A percentile compares a stretch with the other conserved stretches of the same genome.
Conservation (phyloP, 2,113 vertebrate species). For the Gnathonemus echidnorhynchus region DNA sequence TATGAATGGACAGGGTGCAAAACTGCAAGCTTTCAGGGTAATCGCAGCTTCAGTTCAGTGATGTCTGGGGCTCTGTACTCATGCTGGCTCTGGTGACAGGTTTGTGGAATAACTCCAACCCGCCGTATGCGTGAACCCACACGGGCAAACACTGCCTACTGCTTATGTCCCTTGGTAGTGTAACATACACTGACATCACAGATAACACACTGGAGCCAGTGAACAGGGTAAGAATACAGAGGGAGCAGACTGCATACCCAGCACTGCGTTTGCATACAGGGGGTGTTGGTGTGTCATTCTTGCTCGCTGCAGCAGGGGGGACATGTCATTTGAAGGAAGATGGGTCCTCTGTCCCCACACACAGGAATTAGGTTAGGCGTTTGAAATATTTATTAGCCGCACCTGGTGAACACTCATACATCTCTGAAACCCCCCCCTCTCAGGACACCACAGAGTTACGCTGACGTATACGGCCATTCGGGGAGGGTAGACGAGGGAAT, state of each 20-base stretch:
- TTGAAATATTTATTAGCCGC: constrained; percentile 42
- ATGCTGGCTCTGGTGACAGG: background rate
- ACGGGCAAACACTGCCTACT: background rate
- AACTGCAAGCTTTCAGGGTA: background rate
- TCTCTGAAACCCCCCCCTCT: constrained; percentile 21
- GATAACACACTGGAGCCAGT: background rate
- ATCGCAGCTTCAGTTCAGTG: background rate
- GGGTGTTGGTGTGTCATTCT: background rate
- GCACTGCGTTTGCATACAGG: background rate
- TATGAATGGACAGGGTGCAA: background rate
- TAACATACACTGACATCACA: background rate
- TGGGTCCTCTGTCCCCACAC: background rate
- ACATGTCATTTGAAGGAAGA: background rate
- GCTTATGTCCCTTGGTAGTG: background rate
- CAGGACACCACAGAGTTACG: background rate
- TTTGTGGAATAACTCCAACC: too few relatives aligned
- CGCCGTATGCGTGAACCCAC: background rate
- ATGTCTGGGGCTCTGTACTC: background rate
- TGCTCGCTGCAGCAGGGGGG: background rate
- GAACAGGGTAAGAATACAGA: background rate
- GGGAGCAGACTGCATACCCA: background rate
- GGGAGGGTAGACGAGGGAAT: background rate
- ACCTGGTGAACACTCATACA: constrained; percentile 48
- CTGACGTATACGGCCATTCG: background rate
- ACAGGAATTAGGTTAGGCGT: constrained; percentile 29